Evolutionary conservation across 2,797 vertebrate genomes (phyloP).

Genomic region (Antennarius maculatus): DNA sequence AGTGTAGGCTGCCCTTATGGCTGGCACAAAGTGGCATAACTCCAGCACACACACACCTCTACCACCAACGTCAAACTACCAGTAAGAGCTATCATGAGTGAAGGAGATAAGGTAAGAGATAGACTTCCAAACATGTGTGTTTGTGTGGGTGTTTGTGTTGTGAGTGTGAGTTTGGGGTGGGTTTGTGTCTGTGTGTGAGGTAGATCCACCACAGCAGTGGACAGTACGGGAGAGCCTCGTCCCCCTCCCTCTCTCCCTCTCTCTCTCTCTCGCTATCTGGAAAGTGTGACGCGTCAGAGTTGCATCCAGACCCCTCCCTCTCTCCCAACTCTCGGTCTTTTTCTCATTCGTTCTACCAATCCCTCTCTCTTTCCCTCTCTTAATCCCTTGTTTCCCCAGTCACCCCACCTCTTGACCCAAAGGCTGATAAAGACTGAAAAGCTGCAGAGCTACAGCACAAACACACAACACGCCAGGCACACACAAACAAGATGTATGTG

Average conservation of each 20-base stretch:
- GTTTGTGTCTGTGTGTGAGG: constrained; percentile 43
- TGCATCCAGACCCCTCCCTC: constrained; percentile 69
- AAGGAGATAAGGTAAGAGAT: constrained; percentile 47
- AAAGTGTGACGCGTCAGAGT: constrained; percentile 69
- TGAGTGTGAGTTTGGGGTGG: constrained; percentile 24
- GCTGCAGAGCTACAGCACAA: neutral
- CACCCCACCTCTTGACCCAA: constrained; percentile 54
- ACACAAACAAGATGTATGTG: constrained; percentile 5
- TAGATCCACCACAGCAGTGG: constrained; percentile 64
- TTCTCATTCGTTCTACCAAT: constrained; percentile 58
- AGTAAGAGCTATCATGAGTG: constrained; percentile 56
- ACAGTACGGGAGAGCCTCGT: constrained; percentile 49
- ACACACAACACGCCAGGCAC: constrained; percentile 18
- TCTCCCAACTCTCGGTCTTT: constrained; percentile 37
- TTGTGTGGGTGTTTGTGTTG: constrained; percentile 29
- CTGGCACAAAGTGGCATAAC: constrained; percentile 70
- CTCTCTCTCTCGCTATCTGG: constrained; percentile 43
- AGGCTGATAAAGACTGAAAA: constrained; percentile 47
- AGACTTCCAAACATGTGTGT: constrained; percentile 51
- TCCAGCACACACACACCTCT: constrained; percentile 63
- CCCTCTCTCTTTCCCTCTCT: constrained; percentile 55
- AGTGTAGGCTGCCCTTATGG: constrained; percentile 72
- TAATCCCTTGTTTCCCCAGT: constrained; percentile 69
- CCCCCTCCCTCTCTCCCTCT: constrained; percentile 47
- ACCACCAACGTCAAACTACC: constrained; percentile 54